phyloP scores from a whole-genome alignment of 2,797 vertebrate species.

The Onychomys leucogaster region DNA sequence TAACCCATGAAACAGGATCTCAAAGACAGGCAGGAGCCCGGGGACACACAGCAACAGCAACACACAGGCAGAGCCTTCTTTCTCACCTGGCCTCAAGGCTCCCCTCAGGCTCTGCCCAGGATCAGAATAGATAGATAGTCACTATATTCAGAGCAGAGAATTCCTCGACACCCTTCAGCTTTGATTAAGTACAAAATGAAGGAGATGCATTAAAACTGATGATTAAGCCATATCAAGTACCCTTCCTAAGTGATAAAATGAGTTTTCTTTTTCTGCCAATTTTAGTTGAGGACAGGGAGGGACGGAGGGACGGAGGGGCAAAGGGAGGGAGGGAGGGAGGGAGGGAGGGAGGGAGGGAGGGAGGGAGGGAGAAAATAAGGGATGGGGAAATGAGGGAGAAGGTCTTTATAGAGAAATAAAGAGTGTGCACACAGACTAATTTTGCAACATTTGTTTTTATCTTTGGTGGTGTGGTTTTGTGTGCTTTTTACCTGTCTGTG shows the following conservation, averaged over 20 bases:
- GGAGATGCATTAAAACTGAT: neutral
- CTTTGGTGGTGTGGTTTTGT: neutral
- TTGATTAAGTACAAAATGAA: neutral
- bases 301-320: fast-evolving
- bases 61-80: neutral
- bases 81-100: too few relatives aligned
- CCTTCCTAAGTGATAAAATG: neutral
- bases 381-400: too few relatives aligned
- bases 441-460: neutral
- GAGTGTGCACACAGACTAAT: neutral
- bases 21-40: too few relatives aligned
- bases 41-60: too few relatives aligned
- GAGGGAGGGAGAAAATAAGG: neutral
- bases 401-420: neutral
- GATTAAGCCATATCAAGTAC: neutral
- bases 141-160: neutral
- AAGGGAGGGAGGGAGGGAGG: fast-evolving
- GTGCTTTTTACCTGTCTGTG: neutral
- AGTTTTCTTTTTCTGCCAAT: neutral
- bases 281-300: neutral
- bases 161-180: neutral
- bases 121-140: too few relatives aligned
- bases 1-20: too few relatives aligned
- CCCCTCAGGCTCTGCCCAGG: neutral
- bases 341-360: fast-evolving